Base-by-base conservation (phyloP, 2,113 vertebrate genomes). In the Globicephala melas region DNA sequence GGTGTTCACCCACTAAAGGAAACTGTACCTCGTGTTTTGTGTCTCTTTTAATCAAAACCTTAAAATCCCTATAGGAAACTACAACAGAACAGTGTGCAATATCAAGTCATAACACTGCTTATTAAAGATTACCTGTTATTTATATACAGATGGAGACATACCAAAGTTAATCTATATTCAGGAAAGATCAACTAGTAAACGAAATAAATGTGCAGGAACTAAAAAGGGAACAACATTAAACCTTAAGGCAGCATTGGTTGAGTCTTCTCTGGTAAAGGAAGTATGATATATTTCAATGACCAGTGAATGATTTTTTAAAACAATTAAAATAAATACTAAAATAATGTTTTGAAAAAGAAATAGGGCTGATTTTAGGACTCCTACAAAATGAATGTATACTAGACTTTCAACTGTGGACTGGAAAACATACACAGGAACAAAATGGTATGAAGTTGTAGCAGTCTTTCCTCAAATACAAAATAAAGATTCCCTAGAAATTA, bases 201-300 rank as follows among this genome's bases (percentile, higher is more conserved):
- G 60, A 62, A 96, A 47, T 18, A 90, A 70, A 81, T 87, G 83
- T 60, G 68, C 58, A 89, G 55, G 28, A 76, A 94, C 60, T 79
- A 38, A 70, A 93, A 95, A 65, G 14, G n/a, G 67, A 91, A 83
- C 25, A 68, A 38, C 90, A 80, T 55, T 47, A 90, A 79, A 85
- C 67, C 33, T 91, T 97, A 97, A 97, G 97, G 98, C 97, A 97
- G 93, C 92, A 73, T 15, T 65, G 88, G 95, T 38, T 60, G 79
- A 92, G 31, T 70, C 89, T 97, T 97, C 65, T 96, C 89, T 63
- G 83, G 70, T 67, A 81, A 93, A 89, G 65, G 23, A 95, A 92
- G 96, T 84, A 36, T 70, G 81, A 91, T n/a, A 7, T 73, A 44
- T 94, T 96, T 97, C 79, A 91, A 33, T 31, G 73, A 93, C 47